Conservation (phyloP, 2,888 invertebrate species). For the Pristionchus exspectatus region DNA sequence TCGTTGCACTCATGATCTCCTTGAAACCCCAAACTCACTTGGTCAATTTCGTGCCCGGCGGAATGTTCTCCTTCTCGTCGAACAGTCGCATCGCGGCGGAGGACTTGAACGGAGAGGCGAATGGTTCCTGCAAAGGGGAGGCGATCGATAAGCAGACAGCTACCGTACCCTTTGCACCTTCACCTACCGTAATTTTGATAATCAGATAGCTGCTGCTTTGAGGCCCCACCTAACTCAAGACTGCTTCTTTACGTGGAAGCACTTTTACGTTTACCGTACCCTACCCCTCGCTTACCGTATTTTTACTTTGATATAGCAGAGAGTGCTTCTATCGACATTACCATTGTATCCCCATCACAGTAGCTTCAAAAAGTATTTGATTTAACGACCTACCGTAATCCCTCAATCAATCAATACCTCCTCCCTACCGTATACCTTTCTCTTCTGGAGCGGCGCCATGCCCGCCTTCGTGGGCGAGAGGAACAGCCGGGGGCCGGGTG, state of each 20-base stretch:
- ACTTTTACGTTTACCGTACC: too few species aligned
- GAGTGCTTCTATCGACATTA: too few species aligned
- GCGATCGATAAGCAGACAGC: neutral
- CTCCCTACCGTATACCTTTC: neutral
- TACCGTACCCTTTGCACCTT: neutral
- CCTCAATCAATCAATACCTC: neutral
- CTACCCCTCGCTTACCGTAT: too few species aligned
- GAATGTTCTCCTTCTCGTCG: constrained; percentile 34
- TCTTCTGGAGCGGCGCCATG: constrained; percentile 50
- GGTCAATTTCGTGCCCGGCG: neutral
- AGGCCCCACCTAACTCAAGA: too few species aligned
- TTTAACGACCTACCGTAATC: neutral
- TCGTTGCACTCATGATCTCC: too few species aligned
- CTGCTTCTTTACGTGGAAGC: too few species aligned
- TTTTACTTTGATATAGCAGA: too few species aligned
- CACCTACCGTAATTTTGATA: neutral
- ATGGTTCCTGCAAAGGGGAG: constrained; percentile 5
- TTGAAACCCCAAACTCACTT: neutral
- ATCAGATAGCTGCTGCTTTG: too few species aligned
- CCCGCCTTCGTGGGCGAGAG: constrained; percentile 53
- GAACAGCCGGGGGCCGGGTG: constrained; percentile 50
- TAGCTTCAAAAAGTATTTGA: neutral
- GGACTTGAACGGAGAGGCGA: constrained; percentile 36
- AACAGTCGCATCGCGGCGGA: neutral
- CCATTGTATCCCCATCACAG: too few species aligned